These are phyloP conservation scores for Tetrapedia diversipes DNA, from an alignment of 2,888 invertebrate genomes.

Conservation along the genomic window DNA sequence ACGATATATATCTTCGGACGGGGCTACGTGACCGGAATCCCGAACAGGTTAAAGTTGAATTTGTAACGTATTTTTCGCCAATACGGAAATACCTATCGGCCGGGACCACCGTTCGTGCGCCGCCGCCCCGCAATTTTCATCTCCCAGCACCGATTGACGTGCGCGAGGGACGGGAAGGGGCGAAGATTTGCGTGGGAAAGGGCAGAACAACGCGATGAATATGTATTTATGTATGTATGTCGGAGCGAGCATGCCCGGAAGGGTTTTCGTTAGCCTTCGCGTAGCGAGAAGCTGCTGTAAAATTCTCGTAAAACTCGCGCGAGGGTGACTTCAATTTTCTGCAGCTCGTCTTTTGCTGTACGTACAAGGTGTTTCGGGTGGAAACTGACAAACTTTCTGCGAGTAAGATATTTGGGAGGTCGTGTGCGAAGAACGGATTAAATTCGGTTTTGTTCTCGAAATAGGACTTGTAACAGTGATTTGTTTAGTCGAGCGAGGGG, in stretches of 20 bases:
- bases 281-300: conserved; percentile 38
- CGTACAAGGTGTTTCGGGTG: too few relatives aligned
- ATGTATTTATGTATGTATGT: conserved; percentile 35
- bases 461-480: too few relatives aligned
- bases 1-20: conserved; percentile 78
- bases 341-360: conserved; percentile 26
- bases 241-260: conserved; percentile 25
- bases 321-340: background rate
- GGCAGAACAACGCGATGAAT: conserved; percentile 45
- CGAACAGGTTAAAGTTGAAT: conserved; percentile 79
- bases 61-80: conserved; percentile 81
- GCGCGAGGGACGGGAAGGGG: too few relatives aligned
- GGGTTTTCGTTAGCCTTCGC: conserved; percentile 36
- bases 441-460: too few relatives aligned
- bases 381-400: too few relatives aligned
- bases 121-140: conserved; percentile 77
- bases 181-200: conserved; percentile 69
- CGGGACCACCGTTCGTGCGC: conserved; percentile 65
- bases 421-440: too few relatives aligned
- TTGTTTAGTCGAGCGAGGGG: too few relatives aligned
- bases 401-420: too few relatives aligned
- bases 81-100: conserved; percentile 78
- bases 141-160: conserved; percentile 69
- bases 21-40: conserved; percentile 80
- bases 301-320: conserved; percentile 43